A percentile compares a stretch with the other conserved stretches of the same genome.
These are phyloP conservation scores for Volucella zonaria DNA, from an alignment of 2,888 invertebrate species.

Conservation along the genomic window DNA sequence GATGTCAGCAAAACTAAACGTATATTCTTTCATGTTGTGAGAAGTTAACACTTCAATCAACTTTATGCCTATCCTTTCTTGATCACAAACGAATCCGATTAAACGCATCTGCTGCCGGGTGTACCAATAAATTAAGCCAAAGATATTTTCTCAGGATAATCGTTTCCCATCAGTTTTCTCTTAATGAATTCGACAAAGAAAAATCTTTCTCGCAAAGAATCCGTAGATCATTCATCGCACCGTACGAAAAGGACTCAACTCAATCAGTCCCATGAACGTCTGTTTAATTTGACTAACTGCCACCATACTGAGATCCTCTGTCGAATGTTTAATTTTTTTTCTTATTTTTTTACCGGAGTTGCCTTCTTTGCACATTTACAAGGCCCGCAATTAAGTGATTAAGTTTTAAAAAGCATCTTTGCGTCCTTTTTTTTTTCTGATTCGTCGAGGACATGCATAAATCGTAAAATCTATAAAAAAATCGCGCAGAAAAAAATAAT, in stretches of 20 bases:
- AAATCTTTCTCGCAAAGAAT: background rate
- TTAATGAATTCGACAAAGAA: no score
- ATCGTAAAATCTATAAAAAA: background rate
- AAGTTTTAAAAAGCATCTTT: constrained; percentile 14
- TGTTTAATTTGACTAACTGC: background rate
- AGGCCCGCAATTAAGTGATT: constrained; percentile 42
- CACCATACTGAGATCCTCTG: background rate
- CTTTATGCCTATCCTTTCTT: no score
- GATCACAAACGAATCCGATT: no score
- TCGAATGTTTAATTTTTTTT: background rate
- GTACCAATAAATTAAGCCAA: no score
- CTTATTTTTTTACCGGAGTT: background rate
- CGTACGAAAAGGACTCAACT: background rate
- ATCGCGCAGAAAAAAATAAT: constrained; percentile 10
- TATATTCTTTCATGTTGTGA: no score
- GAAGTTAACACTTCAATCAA: no score
- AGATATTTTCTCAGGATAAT: no score
- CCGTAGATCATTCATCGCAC: background rate
- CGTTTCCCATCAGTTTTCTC: no score
- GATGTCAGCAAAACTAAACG: no score
- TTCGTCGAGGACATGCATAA: constrained; percentile 9
- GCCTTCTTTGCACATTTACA: background rate
- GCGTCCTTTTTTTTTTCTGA: background rate
- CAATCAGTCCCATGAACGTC: background rate
- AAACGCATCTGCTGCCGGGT: no score